A percentile compares a stretch with the other conserved stretches of the same genome.
These are phyloP conservation scores for Agrotis ipsilon DNA, from an alignment of 2,888 invertebrate genomes.

Conservation along the genomic window DNA sequence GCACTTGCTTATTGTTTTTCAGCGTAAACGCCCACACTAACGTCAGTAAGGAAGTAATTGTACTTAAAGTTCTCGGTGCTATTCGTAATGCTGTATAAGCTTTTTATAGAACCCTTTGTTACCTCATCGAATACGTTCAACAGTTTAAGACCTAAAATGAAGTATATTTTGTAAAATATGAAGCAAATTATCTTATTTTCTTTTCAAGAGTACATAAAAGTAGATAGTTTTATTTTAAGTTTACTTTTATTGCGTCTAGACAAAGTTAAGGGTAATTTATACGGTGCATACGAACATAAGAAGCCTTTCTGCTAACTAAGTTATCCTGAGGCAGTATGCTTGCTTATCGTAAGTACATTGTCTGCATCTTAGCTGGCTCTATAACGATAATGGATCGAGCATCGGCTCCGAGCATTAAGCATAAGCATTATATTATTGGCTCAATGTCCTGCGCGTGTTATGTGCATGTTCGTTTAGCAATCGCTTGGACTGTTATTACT, in stretches of 20 bases:
- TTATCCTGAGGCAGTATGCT: slow-evolving; percentile 73
- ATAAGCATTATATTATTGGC: slow-evolving; percentile 42
- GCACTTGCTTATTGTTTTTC: slow-evolving; percentile 22
- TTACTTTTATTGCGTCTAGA: slow-evolving; percentile 58
- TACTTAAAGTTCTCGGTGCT: slow-evolving; percentile 17
- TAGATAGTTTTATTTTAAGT: slow-evolving; percentile 27
- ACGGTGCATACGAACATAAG: slow-evolving; percentile 62
- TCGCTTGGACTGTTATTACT: slow-evolving; percentile 43
- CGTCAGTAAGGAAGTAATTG: slow-evolving; percentile 42
- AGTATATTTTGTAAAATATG: slow-evolving; percentile 1
- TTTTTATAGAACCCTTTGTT: slow-evolving; percentile 17
- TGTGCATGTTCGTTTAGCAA: slow-evolving; percentile 49
- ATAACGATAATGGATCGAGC: slow-evolving; percentile 75
- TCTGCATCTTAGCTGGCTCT: slow-evolving; percentile 79
- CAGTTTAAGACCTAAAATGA: slow-evolving; percentile 11
- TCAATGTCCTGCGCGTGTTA: slow-evolving; percentile 25
- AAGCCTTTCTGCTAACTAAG: slow-evolving; percentile 70
- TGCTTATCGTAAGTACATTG: slow-evolving; percentile 79
- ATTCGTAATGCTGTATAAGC: slow-evolving; percentile 19
- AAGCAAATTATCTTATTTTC: slow-evolving; percentile 21
- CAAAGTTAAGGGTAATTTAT: slow-evolving; percentile 38
- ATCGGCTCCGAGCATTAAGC: slow-evolving; percentile 28
- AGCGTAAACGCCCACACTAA: slow-evolving; percentile 39
- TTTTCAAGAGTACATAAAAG: slow-evolving; percentile 25
- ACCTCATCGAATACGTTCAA: slow-evolving; percentile 17